Base-by-base conservation (phyloP, 2,888 invertebrate genomes). In the Zelleria hepariella region DNA sequence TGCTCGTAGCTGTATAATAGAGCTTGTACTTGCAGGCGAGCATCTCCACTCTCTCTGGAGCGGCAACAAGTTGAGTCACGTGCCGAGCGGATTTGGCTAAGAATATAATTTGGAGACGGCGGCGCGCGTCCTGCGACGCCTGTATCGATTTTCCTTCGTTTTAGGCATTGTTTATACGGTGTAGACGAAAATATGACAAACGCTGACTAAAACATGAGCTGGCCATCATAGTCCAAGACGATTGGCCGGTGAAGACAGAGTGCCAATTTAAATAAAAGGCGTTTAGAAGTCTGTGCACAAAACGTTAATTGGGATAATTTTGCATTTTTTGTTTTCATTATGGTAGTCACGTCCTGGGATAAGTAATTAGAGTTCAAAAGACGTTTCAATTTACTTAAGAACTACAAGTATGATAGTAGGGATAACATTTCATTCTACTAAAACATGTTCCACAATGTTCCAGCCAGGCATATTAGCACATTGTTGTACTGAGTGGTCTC, bases 61-160 rank as follows among this genome's bases (percentile, higher is more conserved):
- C 75, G 80, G 87, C 86, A 87, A 88, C 87, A 87, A 87, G 87
- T 87, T 80, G 82, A 75, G 82, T 86, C 87, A 87, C 86, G 87
- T 86, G 86, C 86, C 72, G 71, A 73, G 64, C 67, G 77, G 82
- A 79, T 82, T 81, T 76, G 73, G 76, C 71, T 72, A 73, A 71
- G 78, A 80, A 84, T 81, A 80, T 82, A 78, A 82, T 80, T 79
- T 67, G 69, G 72, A 79, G 72, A 71, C 72, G 74, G 78, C 81
- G 79, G 82, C 82, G 84, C 81, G 82, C 82, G 86, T 79, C 79
- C 73, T 71, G 74, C 76, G 73, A 78, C 80, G 73, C 75, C 67
- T 66, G 71, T 86, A 87, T 87, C 83, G 86, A 87, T 87, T 82
- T 84, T 78, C 74, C 72, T 72, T 72, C 73, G 77, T 79, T 80